Evolutionary conservation across 92 coral and sea anemone species (phyloP).

Genomic region (Phymanthus crucifer): DNA sequence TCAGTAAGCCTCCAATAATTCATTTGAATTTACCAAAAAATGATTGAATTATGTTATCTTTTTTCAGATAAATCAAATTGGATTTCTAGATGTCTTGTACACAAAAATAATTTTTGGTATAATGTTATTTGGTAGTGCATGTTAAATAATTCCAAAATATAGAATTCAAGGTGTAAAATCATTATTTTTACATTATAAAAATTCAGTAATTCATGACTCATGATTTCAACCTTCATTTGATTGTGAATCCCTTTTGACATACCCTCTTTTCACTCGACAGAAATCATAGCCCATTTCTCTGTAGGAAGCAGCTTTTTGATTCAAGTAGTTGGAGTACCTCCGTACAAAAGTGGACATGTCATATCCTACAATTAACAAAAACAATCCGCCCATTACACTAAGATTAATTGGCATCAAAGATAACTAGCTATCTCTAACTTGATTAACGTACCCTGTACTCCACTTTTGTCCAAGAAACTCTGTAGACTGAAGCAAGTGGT

Average conservation of each 20-base stretch:
- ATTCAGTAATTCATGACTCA: no score
- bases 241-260: constrained; percentile 18
- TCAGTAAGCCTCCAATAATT: no score
- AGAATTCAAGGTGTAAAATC: no score
- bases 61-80: no score
- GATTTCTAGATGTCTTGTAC: neutral
- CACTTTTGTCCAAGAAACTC: constrained; percentile 88
- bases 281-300: constrained; percentile 95
- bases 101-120: neutral
- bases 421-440: neutral
- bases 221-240: no score
- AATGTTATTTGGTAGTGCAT: no score
- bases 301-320: constrained; percentile 85
- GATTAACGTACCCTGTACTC: constrained; percentile 79
- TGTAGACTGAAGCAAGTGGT: constrained; percentile 81
- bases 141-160: no score
- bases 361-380: constrained; percentile 61
- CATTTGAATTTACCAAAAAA: no score
- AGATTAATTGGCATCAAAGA: neutral
- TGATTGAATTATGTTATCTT: no score
- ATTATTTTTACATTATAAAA: no score
- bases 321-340: constrained; percentile 80
- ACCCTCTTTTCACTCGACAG: constrained; percentile 93
- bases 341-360: constrained; percentile 98
- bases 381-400: neutral